Conservation (phyloP, 2,113 vertebrate species). For the Ranitomeya imitator region DNA sequence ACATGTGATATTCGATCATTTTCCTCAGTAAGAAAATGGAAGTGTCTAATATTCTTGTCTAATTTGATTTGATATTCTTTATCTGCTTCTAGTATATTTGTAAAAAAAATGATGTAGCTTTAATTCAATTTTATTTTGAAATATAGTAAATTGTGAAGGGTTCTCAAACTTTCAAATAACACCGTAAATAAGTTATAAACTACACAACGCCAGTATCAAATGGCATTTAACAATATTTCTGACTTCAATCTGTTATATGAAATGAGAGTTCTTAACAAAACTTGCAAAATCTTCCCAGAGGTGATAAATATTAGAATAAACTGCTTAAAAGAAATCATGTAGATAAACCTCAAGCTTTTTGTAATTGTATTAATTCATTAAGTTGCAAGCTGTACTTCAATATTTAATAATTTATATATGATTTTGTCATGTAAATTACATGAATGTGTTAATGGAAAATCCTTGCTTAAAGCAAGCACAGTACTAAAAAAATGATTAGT, state of each 20-base stretch:
- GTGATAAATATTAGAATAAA: not conserved
- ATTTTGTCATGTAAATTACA: not conserved
- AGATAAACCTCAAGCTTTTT: not conserved
- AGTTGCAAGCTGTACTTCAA: not conserved
- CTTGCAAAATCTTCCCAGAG: not conserved
- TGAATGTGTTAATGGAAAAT: not conserved
- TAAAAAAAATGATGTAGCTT: no score
- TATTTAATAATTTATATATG: not conserved
- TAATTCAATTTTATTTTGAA: no score
- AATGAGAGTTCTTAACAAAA: not conserved
- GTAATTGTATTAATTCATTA: not conserved
- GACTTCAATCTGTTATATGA: not conserved
- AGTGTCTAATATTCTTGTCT: no score
- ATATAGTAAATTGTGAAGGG: no score
- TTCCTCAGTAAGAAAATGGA: no score
- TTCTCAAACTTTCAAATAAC: no score
- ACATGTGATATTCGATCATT: no score
- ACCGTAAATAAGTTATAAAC: not conserved
- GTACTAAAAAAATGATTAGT: not conserved
- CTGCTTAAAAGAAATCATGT: not conserved
- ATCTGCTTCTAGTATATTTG: no score
- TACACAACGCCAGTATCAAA: not conserved
- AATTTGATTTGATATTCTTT: no score
- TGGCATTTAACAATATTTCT: not conserved
- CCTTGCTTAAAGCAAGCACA: not conserved